Percentiles rank a stretch among this genome's conserved stretches.
phyloP scores from a whole-genome alignment of 2,113 vertebrate species.

The Psophia crepitans region DNA sequence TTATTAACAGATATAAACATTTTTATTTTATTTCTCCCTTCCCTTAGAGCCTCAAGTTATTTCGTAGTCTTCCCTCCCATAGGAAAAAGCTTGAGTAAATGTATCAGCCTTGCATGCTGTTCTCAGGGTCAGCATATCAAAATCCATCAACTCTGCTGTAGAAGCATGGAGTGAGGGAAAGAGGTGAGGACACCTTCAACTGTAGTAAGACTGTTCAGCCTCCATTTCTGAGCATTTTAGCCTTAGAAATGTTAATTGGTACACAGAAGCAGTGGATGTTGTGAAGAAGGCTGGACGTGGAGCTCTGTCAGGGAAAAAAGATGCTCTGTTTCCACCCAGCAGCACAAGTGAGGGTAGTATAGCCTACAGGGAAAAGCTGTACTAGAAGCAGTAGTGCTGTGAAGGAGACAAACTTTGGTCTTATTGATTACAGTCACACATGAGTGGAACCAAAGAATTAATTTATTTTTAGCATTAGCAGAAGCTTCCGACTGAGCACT shows the following conservation, averaged over 20 bases:
- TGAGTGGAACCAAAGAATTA: not conserved
- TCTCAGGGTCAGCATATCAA: not conserved
- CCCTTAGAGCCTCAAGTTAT: not conserved
- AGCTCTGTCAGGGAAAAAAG: not conserved
- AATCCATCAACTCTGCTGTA: not conserved
- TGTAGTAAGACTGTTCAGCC: not conserved
- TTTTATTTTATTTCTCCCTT: not conserved
- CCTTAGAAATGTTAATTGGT: not conserved
- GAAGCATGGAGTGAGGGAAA: not conserved
- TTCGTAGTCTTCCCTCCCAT: not conserved
- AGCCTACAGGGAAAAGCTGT: not conserved
- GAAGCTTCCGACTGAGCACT: not conserved
- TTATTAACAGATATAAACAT: constrained; percentile 13
- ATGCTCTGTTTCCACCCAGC: not conserved
- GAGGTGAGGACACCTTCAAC: not conserved
- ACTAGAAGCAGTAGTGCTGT: not conserved
- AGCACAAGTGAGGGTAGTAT: not conserved
- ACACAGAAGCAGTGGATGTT: not conserved
- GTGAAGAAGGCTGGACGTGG: not conserved
- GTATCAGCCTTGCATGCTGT: not conserved
- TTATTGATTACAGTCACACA: not conserved
- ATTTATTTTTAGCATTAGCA: not conserved
- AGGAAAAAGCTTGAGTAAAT: not conserved
- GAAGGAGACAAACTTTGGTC: not conserved
- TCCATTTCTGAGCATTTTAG: not conserved